Percentiles rank a stretch among this genome's conserved stretches.
phyloP scores from a whole-genome alignment of 92 coral and sea anemone species.

The Hydrozoanthus gracilis region DNA sequence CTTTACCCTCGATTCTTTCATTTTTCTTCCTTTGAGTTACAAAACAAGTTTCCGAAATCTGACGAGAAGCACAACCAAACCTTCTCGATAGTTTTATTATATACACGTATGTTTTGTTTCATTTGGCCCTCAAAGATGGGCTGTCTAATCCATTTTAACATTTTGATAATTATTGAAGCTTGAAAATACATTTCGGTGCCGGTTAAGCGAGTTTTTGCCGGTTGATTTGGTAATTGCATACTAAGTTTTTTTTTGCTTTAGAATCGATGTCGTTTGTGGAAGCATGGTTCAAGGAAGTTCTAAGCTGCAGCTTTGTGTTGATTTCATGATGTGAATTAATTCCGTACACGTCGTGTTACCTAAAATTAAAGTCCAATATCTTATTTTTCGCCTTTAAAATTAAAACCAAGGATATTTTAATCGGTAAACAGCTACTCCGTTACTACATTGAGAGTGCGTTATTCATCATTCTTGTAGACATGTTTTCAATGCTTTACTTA shows the following conservation, averaged over 20 bases:
- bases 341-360: too few species aligned
- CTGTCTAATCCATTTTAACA: not conserved
- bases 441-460: not conserved
- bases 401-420: too few species aligned
- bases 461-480: not conserved
- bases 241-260: too few species aligned
- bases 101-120: constrained; percentile 2
- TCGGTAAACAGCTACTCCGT: too few species aligned
- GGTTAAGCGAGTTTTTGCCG: too few species aligned
- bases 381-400: too few species aligned
- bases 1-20: not conserved
- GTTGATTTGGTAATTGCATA: too few species aligned
- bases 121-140: not conserved
- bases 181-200: not conserved
- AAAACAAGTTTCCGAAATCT: not conserved
- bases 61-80: not conserved
- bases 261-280: too few species aligned
- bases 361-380: too few species aligned
- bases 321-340: too few species aligned
- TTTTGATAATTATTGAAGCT: not conserved
- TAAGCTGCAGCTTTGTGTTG: too few species aligned
- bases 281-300: too few species aligned
- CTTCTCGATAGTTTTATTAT: not conserved
- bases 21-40: not conserved
- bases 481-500: not conserved